Conservation (phyloP, 1,140 invertebrate species). For the Sinella curviseta region DNA sequence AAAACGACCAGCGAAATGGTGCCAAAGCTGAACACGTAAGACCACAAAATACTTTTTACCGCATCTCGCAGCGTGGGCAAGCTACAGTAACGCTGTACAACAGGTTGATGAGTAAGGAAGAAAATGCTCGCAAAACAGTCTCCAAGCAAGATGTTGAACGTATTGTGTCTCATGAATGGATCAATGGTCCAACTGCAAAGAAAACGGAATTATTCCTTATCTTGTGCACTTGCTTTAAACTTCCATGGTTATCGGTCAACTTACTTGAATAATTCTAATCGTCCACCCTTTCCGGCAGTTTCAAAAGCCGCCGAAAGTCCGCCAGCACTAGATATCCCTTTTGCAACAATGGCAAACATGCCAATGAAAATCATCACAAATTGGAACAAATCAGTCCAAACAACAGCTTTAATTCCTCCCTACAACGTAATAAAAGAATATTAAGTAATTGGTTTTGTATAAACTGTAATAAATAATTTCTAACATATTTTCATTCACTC, state of each 20-base stretch:
- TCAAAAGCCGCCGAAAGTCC: conserved; percentile 36
- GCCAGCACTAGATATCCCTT: conserved; percentile 20
- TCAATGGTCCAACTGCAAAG: too few species aligned
- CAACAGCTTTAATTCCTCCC: conserved; percentile 19
- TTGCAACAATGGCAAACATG: conserved; percentile 28
- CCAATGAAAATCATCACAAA: conserved; percentile 17
- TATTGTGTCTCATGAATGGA: conserved; percentile 45
- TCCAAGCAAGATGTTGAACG: conserved; percentile 42
- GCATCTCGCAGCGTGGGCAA: conserved; percentile 74
- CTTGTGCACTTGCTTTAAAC: too few species aligned
- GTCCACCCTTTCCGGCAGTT: conserved; percentile 38
- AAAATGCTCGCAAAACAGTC: conserved; percentile 31
- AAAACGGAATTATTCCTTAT: too few species aligned
- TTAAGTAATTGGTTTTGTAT: neutral
- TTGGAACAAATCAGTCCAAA: conserved; percentile 16
- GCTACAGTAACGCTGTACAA: conserved; percentile 80
- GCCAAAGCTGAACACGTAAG: conserved; percentile 22
- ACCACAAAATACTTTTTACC: conserved; percentile 58
- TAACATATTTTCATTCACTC: neutral
- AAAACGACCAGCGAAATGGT: conserved; percentile 43
- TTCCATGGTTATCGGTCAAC: too few species aligned
- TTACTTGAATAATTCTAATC: conserved; percentile 45
- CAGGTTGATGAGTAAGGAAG: conserved; percentile 66
- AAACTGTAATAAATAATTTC: neutral
- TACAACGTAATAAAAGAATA: neutral